Percentiles rank a stretch among this genome's conserved stretches.
These are phyloP conservation scores for Pycnonotus jocosus DNA, from an alignment of 2,113 vertebrate genomes.

Conservation along the genomic window DNA sequence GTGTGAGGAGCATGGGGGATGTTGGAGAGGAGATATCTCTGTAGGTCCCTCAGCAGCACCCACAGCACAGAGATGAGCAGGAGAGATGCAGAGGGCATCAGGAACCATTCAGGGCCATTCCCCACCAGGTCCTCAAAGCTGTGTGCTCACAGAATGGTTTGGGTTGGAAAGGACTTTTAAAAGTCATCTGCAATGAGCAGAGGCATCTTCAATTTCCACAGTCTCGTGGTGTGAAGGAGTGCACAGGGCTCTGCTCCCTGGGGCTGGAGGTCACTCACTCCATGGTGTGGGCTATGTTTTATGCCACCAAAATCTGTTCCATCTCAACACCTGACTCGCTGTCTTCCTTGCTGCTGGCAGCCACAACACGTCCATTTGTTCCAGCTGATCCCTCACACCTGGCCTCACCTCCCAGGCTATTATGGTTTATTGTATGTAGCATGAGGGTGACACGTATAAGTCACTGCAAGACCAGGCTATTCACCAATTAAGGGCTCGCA, in stretches of 20 bases:
- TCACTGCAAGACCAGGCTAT: background rate
- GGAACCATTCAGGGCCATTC: background rate
- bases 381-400: background rate
- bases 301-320: background rate
- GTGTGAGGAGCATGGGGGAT: rapidly evolving
- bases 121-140: rapidly evolving
- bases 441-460: background rate
- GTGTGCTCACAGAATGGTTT: background rate
- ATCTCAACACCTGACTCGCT: background rate
- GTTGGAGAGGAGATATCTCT: background rate
- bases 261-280: background rate
- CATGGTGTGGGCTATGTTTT: rapidly evolving
- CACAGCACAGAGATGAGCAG: background rate
- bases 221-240: rapidly evolving
- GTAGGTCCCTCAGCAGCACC: background rate
- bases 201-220: rapidly evolving
- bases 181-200: background rate
- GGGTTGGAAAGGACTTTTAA: background rate
- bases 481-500: conserved; percentile 21
- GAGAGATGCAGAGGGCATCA: background rate
- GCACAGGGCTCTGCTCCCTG: background rate
- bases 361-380: background rate
- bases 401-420: background rate
- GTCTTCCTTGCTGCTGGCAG: background rate
- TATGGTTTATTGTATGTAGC: background rate